Evolutionary conservation across 1,140 invertebrate species (phyloP).

Genomic region (Bilobella aurantiaca): DNA sequence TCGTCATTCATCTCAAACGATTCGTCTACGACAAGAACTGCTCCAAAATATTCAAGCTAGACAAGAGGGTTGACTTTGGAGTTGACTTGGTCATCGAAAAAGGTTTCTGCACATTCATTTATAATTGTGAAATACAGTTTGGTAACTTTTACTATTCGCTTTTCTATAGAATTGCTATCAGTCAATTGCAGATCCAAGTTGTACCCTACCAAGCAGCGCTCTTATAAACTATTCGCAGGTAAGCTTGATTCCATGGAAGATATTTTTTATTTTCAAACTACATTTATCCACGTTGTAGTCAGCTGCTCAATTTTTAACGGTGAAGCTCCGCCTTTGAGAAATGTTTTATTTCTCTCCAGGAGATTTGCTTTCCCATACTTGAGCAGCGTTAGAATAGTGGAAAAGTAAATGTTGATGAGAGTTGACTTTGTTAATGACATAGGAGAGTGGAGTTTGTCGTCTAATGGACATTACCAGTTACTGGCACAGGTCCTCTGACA

Average conservation of each 20-base stretch:
- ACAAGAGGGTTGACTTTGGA: slow-evolving; percentile 78
- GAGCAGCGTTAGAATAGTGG: background rate
- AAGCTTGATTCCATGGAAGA: slow-evolving; percentile 27
- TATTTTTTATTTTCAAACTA: background rate
- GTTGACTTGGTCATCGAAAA: slow-evolving; percentile 79
- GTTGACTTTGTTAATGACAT: slow-evolving; percentile 1
- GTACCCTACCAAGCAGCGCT: slow-evolving; percentile 56
- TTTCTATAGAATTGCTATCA: slow-evolving; percentile 65
- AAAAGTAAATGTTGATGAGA: background rate
- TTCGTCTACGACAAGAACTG: slow-evolving; percentile 68
- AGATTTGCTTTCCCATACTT: background rate
- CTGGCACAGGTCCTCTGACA: too few relatives aligned
- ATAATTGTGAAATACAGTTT: background rate
- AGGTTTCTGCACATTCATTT: too few relatives aligned
- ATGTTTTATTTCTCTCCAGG: slow-evolving; percentile 7
- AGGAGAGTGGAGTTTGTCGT: background rate
- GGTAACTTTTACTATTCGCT: slow-evolving; percentile 1
- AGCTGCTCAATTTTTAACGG: background rate
- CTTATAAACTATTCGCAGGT: slow-evolving; percentile 54
- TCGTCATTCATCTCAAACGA: slow-evolving; percentile 74
- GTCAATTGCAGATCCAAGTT: slow-evolving; percentile 50
- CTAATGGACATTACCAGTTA: too few relatives aligned
- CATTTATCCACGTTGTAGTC: background rate
- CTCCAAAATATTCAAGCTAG: slow-evolving; percentile 76
- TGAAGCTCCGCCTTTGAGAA: background rate